A percentile compares a stretch with the other conserved stretches of the same genome.
Conservation (phyloP, 1,140 invertebrate species). For the Oedothorax gibbosus region DNA sequence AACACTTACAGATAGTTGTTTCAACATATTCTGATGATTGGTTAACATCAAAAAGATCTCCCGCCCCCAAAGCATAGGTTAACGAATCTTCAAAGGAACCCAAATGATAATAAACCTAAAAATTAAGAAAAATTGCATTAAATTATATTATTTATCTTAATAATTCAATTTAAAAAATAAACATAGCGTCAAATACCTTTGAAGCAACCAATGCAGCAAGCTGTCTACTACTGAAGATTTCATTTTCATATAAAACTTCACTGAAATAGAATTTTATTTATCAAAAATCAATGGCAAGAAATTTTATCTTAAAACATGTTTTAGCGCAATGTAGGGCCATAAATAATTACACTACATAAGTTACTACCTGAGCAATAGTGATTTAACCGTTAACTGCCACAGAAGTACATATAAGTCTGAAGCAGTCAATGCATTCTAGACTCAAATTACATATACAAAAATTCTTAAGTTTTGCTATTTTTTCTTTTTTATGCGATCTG, state of each 20-base stretch:
- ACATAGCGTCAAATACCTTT: slow-evolving; percentile 73
- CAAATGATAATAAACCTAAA: slow-evolving; percentile 92
- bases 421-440: too few relatives aligned
- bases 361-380: too few relatives aligned
- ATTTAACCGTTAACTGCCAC: too few relatives aligned
- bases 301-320: too few relatives aligned
- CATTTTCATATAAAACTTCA: slow-evolving; percentile 95
- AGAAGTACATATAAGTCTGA: too few relatives aligned
- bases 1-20: slow-evolving; percentile 84
- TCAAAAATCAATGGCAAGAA: too few relatives aligned
- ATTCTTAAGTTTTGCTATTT: too few relatives aligned
- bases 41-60: slow-evolving; percentile 93
- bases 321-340: too few relatives aligned
- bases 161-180: neutral
- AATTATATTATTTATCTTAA: neutral
- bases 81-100: slow-evolving; percentile 96
- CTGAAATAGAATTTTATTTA: slow-evolving; percentile 76
- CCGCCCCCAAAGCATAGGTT: slow-evolving; percentile 92
- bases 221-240: slow-evolving; percentile 85
- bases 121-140: neutral
- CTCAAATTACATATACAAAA: too few relatives aligned
- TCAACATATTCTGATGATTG: slow-evolving; percentile 94
- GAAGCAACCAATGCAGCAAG: slow-evolving; percentile 96
- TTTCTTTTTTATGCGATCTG: too few relatives aligned
- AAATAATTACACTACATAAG: too few relatives aligned